These are phyloP conservation scores for Amphipyra berbera DNA, from an alignment of 2,888 invertebrate genomes.

Conservation along the genomic window DNA sequence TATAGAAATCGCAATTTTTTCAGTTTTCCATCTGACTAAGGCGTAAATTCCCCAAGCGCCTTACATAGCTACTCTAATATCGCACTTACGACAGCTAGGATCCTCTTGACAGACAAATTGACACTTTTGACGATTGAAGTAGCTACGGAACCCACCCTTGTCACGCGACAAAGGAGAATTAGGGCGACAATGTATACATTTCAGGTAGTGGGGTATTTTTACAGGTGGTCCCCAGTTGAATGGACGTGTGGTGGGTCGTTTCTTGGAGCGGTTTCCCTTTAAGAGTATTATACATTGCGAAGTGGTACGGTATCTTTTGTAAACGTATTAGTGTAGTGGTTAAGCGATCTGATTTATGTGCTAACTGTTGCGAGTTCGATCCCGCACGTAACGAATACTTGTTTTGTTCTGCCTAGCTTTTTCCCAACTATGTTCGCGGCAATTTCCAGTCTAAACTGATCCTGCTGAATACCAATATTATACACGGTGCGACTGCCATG, in stretches of 20 bases:
- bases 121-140: conserved; percentile 39
- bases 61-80: neutral
- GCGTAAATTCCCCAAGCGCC: neutral
- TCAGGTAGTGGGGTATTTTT: conserved; percentile 31
- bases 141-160: conserved; percentile 32
- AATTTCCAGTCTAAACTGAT: no score
- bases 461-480: no score
- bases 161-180: conserved; percentile 38
- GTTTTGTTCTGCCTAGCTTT: no score
- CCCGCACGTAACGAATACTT: no score
- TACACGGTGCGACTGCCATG: no score
- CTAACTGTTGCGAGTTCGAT: no score
- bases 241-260: conserved; percentile 4
- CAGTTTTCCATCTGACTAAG: no score
- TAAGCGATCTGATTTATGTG: no score
- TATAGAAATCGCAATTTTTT: no score
- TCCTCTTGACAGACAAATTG: conserved; percentile 35
- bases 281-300: neutral
- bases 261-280: neutral
- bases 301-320: no score
- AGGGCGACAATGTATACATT: conserved; percentile 29
- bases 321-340: no score
- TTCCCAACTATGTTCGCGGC: no score
- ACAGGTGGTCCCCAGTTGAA: conserved; percentile 4
- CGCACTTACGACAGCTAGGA: neutral